These are phyloP conservation scores for Dryobates pubescens DNA, from an alignment of 2,797 vertebrate species.

Conservation along the genomic window DNA sequence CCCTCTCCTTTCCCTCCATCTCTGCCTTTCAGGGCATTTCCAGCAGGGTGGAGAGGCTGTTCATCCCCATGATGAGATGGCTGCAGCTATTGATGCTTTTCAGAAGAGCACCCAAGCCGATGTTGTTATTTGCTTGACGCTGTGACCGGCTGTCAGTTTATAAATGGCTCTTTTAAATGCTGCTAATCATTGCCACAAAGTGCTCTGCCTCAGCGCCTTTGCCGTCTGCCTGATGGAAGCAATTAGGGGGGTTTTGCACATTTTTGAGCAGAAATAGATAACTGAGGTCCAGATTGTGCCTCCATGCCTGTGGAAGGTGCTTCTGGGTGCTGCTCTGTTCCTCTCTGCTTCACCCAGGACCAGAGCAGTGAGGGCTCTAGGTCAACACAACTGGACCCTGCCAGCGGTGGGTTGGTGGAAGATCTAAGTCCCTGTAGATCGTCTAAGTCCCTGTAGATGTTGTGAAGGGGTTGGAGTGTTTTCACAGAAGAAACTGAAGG, in stretches of 20 bases:
- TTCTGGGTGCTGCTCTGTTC: neutral
- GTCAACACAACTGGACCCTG: accelerated
- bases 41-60: neutral
- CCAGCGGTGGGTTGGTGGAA: neutral
- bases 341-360: neutral
- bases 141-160: constrained; percentile 55
- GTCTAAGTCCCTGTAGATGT: too few relatives aligned
- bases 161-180: constrained; percentile 65
- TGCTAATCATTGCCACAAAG: constrained; percentile 49
- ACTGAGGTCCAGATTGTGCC: neutral
- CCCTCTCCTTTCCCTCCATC: neutral
- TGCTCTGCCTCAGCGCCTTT: constrained; percentile 50
- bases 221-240: neutral
- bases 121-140: constrained; percentile 31
- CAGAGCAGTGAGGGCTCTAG: neutral
- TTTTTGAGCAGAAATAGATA: neutral
- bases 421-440: neutral
- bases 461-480: neutral
- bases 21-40: neutral
- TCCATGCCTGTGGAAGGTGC: neutral
- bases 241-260: neutral
- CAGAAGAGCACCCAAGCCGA: neutral
- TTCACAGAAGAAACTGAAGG: neutral
- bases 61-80: neutral
- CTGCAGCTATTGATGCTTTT: constrained; percentile 10